Evolutionary conservation across 1,140 invertebrate genomes (phyloP), one percentile per base, ranked within the genome.

Genomic region (Sipha flava): DNA sequence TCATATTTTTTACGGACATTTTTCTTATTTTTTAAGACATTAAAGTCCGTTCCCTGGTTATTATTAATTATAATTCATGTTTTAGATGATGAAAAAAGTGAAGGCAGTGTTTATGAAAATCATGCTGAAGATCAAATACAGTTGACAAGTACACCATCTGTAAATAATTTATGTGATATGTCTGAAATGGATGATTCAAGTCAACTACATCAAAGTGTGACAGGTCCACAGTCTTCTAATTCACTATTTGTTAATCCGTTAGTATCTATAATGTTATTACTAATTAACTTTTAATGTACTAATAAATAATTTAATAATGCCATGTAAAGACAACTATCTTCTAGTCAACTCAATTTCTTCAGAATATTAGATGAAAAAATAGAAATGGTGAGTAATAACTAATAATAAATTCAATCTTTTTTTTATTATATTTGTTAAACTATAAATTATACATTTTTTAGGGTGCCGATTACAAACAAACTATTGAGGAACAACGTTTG

Each of bases 351-450:
- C 83, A 93, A 95, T 84, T 95, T 95, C 87, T 95, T 95, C 88
- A 92, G 90, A 85, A 94, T 95, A 92, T 87, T 95, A 82, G 94
- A 95, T 84, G 93, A 94, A 84, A 95, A 94, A 88, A 95, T 95
- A 84, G 92, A 94, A 86, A 92, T 91, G 86, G 93, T 95, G 88
- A 89, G 88, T 87, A 82, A 26, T 72, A 23, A 49, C 49, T 23
- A 70, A 70, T 40, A n/a, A n/a, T n/a, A n/a, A 40, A 6, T 40
- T 40, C 10, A 68, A 9, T 66, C 14, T 23, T 26, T n/a, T 43
- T 40, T 21, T 64, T 40, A 43, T 68, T 68, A 29, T 45, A 5
- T 26, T 45, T 57, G 23, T 40, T 57, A 57, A 21, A 23, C 18
- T 29, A 26, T 31, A 3, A 57, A 29, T 59, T 77, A 6, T n/a